Base-by-base conservation (phyloP, 2,113 vertebrate genomes). In the Dromas ardeola region DNA sequence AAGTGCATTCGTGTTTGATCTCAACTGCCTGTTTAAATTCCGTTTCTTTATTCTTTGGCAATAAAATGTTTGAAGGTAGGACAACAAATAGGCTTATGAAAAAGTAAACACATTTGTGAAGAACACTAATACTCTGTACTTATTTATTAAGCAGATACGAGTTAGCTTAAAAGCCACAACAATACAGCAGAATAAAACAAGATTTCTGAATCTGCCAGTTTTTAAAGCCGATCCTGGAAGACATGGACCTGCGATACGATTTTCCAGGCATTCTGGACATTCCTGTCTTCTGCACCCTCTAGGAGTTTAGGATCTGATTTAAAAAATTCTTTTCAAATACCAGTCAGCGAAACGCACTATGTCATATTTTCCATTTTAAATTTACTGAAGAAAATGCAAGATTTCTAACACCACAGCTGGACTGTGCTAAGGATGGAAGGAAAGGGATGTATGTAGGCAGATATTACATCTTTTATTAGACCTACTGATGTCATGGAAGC, bases 391-490 rank as follows among this genome's bases (percentile, higher is more conserved):
- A 82, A 82, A 71, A 65, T 9, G 15, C 55, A 65, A 38, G 8
- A 13, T 49, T 10, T 43, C 0, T 62, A 77, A 43, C 36, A 40
- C 12, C 38, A 56, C 17, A 78, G 58, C 76, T 43, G 59, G 55
- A 45, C 50, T 49, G 53, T 82, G 69, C n/a, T 7, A 14, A 2
- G 42, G 36, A 34, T 62, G 22, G 42, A 56, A 70, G n/a, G 63
- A 88, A 81, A 52, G 45, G 50, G 49, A 42, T 0, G 1, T 5
- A 36, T 0, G 11, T 56, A 56, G 81, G 87, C 63, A 91, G 84
- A 58, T 77, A 92, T 20, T 29, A 15, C 6, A 83, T 65, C 88
- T 86, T 93, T 90, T 92, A 77, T 95, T 96, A 95, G 83, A 80
- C 43, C 47, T 84, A 22, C 56, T 76, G 66, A 79, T 94, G 81